Base-by-base conservation (phyloP, 2,797 vertebrate genomes). In the Sylvilagus floridanus region DNA sequence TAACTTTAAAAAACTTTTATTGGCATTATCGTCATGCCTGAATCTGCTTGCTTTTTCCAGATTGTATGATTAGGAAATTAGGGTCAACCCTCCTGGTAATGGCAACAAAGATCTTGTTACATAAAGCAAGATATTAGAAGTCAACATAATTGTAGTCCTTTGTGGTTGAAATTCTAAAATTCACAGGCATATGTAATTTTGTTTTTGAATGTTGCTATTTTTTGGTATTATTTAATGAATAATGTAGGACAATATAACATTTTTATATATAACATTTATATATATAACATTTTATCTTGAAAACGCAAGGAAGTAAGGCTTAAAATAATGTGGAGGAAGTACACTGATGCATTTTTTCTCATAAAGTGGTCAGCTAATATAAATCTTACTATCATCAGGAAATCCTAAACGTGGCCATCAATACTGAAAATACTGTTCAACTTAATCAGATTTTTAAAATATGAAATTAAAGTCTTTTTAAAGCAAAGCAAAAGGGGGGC, bases 161-260 rank as follows among this genome's bases (percentile, higher is more conserved):
- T 82, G 22, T 88, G 35, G 6, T 90, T 91, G 62, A 94, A 79
- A 92, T 82, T 93, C 57, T 92, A 90, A 95, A 81, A 54, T 81
- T 62, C 69, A 37, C 54, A 21, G 32, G n/a, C n/a, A 79, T 86
- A 79, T 86, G 13, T 52, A n/a, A 73, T 63, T 69, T 93, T 88
- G 32, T 86, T 96, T 91, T 35, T 17, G 65, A 90, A 71, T 96
- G 17, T 93, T 84, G 16, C 4, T 77, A 92, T 77, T 75, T 94
- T 95, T 96, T 87, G 37, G 57, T 95, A 68, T 10, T 30, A 52
- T 42, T 77, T 47, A 94, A 54, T 66, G 66, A 90, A 73, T 73
- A 22, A 63, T 54, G 88, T 84, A 81, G 60, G 26, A 78, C 7
- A 78, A 32, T 47, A 73, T 84, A 62, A 63, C 72, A 37, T 35